Conservation (phyloP, 2,888 invertebrate genomes). For the Bellardia pandia region DNA sequence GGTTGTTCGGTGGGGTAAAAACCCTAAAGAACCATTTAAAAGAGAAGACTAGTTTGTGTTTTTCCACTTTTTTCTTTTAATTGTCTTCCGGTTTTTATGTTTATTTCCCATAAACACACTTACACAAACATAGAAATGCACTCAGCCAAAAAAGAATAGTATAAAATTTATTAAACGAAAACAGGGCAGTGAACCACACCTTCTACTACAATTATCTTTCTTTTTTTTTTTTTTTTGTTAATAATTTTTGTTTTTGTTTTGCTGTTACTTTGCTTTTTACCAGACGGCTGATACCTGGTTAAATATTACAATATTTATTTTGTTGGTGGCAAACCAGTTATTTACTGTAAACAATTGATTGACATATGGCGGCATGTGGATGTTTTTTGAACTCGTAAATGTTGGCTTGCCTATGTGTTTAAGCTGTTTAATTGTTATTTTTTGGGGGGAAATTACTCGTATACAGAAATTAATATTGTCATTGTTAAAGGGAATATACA, state of each 20-base stretch:
- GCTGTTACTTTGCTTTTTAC: not conserved
- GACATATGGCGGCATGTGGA: conserved; percentile 30
- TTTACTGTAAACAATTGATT: conserved; percentile 36
- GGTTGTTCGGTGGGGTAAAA: conserved; percentile 46
- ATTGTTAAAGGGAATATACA: not conserved
- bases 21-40: conserved; percentile 49
- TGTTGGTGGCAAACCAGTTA: conserved; percentile 26
- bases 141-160: conserved; percentile 37
- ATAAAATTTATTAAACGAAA: not conserved
- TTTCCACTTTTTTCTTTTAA: conserved; percentile 35
- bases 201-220: not conserved
- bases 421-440: not conserved
- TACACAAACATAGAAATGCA: conserved; percentile 25
- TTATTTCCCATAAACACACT: conserved; percentile 45
- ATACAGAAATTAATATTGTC: not conserved
- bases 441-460: not conserved
- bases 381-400: not conserved
- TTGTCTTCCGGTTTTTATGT: conserved; percentile 64
- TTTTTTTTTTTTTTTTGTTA: not conserved
- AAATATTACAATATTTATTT: conserved; percentile 19
- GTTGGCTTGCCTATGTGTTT: not conserved
- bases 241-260: conserved; percentile 8
- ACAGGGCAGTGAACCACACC: conserved; percentile 64
- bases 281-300: conserved; percentile 11
- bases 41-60: conserved; percentile 32